Evolutionary conservation across 2,888 invertebrate genomes (phyloP).

Genomic region (Patella depressa): DNA sequence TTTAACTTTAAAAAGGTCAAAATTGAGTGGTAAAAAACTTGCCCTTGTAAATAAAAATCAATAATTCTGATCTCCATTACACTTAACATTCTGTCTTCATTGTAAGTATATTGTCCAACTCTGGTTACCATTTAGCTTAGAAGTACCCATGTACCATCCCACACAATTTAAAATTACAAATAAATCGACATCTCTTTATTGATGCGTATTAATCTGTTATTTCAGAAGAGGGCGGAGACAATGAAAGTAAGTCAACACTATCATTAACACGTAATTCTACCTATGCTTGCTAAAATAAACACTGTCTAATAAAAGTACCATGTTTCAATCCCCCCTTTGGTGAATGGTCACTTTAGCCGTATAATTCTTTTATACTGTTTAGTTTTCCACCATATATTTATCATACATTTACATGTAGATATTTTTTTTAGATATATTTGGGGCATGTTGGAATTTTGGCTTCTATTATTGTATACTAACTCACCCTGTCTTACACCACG

Average conservation of each 20-base stretch:
- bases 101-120: too few species aligned
- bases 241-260: conserved; percentile 7
- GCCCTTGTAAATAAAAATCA: too few species aligned
- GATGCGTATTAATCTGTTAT: conserved; percentile 2
- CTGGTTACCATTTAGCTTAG: too few species aligned
- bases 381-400: too few species aligned
- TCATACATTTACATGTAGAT: too few species aligned
- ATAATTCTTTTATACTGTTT: too few species aligned
- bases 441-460: conserved; percentile 6
- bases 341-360: not conserved
- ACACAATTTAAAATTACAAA: too few species aligned
- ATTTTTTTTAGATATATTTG: not conserved
- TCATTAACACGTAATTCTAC: not conserved
- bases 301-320: not conserved
- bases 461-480: not conserved
- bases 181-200: not conserved
- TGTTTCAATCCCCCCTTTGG: not conserved
- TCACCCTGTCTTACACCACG: not conserved
- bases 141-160: too few species aligned
- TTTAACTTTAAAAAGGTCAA: too few species aligned
- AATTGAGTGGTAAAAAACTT: too few species aligned
- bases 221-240: conserved; percentile 6
- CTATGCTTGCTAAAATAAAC: not conserved
- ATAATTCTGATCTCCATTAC: too few species aligned
- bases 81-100: too few species aligned